Percentiles rank a stretch among this genome's conserved stretches.
phyloP scores from a whole-genome alignment of 2,113 vertebrate species.

The Clarias gariepinus region DNA sequence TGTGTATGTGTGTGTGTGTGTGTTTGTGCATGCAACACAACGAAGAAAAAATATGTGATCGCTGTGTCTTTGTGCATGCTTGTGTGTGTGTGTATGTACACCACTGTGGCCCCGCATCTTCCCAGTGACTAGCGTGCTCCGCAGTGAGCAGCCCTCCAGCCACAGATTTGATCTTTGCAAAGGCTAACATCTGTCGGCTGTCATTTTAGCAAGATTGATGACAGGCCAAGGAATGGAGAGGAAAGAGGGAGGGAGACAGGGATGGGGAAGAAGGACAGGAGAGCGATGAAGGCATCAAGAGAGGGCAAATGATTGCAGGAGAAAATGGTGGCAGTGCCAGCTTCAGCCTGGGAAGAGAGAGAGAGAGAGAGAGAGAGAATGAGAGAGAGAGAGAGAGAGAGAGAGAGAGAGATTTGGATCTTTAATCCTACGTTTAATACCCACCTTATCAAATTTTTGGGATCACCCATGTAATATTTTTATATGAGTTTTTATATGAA shows the following conservation, averaged over 20 bases:
- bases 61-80: constrained; percentile 23
- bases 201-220: constrained; percentile 99
- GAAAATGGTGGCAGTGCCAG: constrained; percentile 33
- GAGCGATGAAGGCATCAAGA: constrained; percentile 54
- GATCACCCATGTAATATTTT: background rate
- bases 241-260: constrained; percentile 62
- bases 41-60: no score
- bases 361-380: background rate
- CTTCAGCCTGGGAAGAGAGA: constrained; percentile 18
- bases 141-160: constrained; percentile 89
- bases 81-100: constrained; percentile 25
- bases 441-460: constrained; percentile 3
- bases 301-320: constrained; percentile 21
- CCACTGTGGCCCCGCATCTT: constrained; percentile 63
- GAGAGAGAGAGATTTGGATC: background rate
- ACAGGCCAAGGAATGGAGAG: constrained; percentile 79
- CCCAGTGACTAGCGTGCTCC: constrained; percentile 72
- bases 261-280: constrained; percentile 58
- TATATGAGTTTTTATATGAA: background rate
- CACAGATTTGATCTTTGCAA: constrained; percentile 98
- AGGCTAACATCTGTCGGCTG: constrained; percentile 99
- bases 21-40: background rate
- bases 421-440: constrained; percentile 11
- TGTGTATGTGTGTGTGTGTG: constrained; percentile 40
- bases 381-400: background rate